Base-by-base conservation (phyloP, 1,140 invertebrate species). In the Drosophila prosaltans region DNA sequence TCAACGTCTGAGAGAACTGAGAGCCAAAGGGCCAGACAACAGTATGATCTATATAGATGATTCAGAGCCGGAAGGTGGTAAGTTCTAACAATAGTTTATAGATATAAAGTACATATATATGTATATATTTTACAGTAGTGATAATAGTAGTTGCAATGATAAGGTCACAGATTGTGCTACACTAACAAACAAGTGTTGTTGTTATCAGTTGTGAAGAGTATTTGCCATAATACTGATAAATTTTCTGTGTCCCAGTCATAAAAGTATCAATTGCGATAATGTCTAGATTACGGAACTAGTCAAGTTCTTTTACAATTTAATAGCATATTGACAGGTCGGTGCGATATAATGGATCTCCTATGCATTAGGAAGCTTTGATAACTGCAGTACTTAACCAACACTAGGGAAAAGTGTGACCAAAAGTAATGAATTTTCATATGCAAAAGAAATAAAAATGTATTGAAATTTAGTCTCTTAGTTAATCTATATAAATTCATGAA, bases 11-110 rank as follows among this genome's bases (percentile, higher is more conserved):
- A 76, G 90, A 63, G 66, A 84, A 71, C 54, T 72, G 59, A 77
- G 74, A 45, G 76, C 65, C 76, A 88, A 82, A 66, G 66, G 65
- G 80, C 75, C 45, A 51, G 45, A 72, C 71, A 72, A 75, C 65
- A 90, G 85, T 43, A 97, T 97, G 96, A 97, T 97, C 92, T 95
- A 95, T 91, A 96, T 97, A 59, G 96, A 97, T 93, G 96, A 97
- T 92, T 95, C 94, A 78, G 96, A 97, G 92, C 96, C 96, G 74
- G 95, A 97, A 78, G 96, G 96, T 93, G 96, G 96, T 97, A 95
- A 96, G 95, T 92, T 51, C 16, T 26, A 51, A 51, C 45, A 10
- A 51, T 51, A 26, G 45, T 51, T 51, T 26, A 51, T 51, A 51
- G 2, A 26, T 51, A 36, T 36, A 36, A 7, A 6, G 6, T 7